Evolutionary conservation across 2,113 vertebrate genomes (phyloP).

Genomic region (Brienomyrus longianalis): DNA sequence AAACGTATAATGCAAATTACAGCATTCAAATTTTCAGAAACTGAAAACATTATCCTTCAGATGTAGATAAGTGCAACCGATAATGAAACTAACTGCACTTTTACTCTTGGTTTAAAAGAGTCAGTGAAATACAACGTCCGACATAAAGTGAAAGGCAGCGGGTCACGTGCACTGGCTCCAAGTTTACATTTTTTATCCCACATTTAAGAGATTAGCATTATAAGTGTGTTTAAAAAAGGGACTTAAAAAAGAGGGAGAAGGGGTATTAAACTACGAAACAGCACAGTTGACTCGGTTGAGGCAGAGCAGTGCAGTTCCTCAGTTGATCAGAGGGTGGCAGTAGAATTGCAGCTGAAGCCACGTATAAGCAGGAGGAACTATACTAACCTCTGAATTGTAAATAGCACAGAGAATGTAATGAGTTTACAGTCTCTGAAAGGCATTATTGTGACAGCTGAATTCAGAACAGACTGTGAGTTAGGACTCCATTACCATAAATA

Average conservation of each 20-base stretch:
- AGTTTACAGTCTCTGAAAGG: slow-evolving; percentile 26
- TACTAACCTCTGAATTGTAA: background rate
- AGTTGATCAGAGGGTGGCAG: slow-evolving; percentile 26
- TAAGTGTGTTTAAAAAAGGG: slow-evolving; percentile 3
- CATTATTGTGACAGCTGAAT: slow-evolving; percentile 17
- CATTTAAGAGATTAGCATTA: background rate
- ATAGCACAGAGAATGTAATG: slow-evolving; percentile 6
- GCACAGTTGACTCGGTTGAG: slow-evolving; percentile 15
- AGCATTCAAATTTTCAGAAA: background rate
- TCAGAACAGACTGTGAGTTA: slow-evolving; percentile 6
- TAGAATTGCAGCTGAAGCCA: background rate
- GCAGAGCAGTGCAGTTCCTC: slow-evolving; percentile 24
- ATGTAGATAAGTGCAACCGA: background rate
- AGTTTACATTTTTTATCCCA: background rate
- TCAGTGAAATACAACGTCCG: background rate
- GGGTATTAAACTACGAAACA: background rate
- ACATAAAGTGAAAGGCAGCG: background rate
- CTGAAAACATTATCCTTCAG: background rate
- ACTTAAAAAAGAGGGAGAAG: slow-evolving; percentile 18
- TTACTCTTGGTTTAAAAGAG: background rate
- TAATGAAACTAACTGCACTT: background rate
- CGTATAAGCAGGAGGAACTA: background rate
- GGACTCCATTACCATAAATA: slow-evolving; percentile 14
- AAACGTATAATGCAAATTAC: background rate
- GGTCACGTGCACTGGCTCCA: slow-evolving; percentile 3